Percentiles rank a stretch among this genome's conserved stretches.
These are phyloP conservation scores for Calyptommatus sinebrachiatus DNA, from an alignment of 2,113 vertebrate species.

Conservation along the genomic window DNA sequence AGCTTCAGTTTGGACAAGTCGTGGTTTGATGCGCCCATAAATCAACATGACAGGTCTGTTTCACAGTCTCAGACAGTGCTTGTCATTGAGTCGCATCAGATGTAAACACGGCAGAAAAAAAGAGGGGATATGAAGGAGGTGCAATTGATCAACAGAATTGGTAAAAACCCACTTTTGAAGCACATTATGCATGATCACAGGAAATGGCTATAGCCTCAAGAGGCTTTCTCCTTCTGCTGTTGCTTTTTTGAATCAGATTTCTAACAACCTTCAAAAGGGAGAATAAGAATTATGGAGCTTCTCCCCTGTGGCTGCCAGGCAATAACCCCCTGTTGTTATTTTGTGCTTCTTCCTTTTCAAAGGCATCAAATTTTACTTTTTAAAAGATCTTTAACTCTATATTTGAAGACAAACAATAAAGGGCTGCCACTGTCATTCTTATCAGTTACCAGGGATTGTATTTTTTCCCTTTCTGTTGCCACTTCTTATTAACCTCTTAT, in stretches of 20 bases:
- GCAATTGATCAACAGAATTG: constrained; percentile 99
- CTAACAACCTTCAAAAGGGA: constrained; percentile 98
- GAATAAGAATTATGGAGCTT: constrained; percentile 94
- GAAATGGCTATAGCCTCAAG: constrained; percentile 97
- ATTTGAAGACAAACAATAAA: constrained; percentile 97
- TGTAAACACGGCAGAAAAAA: constrained; percentile 89
- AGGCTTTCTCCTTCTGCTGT: constrained; percentile 88
- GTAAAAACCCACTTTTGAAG: constrained; percentile 96
- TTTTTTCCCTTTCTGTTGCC: constrained; percentile 87
- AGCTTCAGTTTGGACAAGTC: constrained; percentile 99
- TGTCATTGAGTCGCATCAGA: constrained; percentile 97
- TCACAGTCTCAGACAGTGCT: constrained; percentile 94
- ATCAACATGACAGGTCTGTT: constrained; percentile 98
- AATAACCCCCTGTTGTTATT: constrained; percentile 99
- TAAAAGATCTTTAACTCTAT: constrained; percentile 99
- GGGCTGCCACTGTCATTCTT: constrained; percentile 93
- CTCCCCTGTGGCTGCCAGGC: constrained; percentile 95
- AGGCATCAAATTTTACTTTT: constrained; percentile 97
- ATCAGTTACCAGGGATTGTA: constrained; percentile 91
- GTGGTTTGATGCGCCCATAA: constrained; percentile 98
- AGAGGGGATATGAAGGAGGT: constrained; percentile 82
- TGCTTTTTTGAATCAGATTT: constrained; percentile 89
- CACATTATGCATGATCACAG: constrained; percentile 99
- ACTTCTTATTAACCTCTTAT: constrained; percentile 97
- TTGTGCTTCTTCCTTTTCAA: constrained; percentile 99